These are phyloP conservation scores for Bruchidius siliquastri DNA, from an alignment of 2,888 invertebrate genomes.

Conservation along the genomic window DNA sequence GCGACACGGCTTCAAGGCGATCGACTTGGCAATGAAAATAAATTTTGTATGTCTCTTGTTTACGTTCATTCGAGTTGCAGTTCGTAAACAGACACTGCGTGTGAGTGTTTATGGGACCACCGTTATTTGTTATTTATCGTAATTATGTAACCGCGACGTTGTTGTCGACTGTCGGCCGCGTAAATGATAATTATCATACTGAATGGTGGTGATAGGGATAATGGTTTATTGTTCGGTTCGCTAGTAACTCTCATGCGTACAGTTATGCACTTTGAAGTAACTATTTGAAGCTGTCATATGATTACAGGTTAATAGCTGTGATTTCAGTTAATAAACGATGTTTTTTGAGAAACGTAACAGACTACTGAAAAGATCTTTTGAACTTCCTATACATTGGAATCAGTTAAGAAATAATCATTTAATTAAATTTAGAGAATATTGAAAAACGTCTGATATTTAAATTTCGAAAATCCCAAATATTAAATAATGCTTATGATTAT, in stretches of 20 bases:
- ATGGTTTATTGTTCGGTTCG: background rate
- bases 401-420: too few species aligned
- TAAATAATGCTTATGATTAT: too few species aligned
- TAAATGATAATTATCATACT: background rate
- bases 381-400: too few species aligned
- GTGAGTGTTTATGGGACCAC: background rate
- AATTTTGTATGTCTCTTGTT: background rate
- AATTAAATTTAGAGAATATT: too few species aligned
- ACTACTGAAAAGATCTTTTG: too few species aligned
- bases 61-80: background rate
- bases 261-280: background rate
- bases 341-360: too few species aligned
- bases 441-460: too few species aligned
- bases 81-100: background rate
- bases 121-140: background rate
- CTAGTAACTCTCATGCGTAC: background rate
- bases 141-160: background rate
- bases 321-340: too few species aligned
- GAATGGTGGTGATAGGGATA: background rate
- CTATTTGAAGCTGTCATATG: background rate
- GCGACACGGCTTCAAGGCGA: background rate
- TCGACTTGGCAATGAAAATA: background rate
- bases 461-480: too few species aligned
- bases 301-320: too few species aligned
- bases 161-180: background rate